Evolutionary conservation across 2,888 invertebrate genomes (phyloP).

Genomic region (Trichogramma dendrolimi): DNA sequence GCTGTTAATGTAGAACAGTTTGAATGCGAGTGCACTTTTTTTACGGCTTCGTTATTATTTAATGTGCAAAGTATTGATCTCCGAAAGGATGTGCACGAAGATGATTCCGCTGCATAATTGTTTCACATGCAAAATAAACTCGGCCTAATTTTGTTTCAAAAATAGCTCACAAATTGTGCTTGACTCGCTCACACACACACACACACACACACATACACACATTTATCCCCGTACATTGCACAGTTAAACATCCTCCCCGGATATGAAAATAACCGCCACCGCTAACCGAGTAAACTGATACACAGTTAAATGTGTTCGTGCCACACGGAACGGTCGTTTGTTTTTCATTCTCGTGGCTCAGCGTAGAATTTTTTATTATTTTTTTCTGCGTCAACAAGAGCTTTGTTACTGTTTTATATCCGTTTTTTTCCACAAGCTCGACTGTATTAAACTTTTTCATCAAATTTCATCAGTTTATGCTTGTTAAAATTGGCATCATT

Average conservation of each 20-base stretch:
- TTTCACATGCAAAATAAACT: constrained; percentile 8
- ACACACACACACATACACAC: background rate
- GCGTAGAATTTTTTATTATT: too few relatives aligned
- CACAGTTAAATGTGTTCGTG: too few relatives aligned
- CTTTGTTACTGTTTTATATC: too few relatives aligned
- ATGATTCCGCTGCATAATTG: constrained; percentile 1
- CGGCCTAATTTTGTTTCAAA: constrained; percentile 4
- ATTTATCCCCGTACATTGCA: too few relatives aligned
- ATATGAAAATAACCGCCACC: background rate
- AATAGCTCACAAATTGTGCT: background rate
- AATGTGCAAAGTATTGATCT: background rate
- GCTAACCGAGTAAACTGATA: too few relatives aligned
- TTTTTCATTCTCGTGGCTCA: too few relatives aligned
- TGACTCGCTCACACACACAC: background rate
- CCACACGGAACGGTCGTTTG: too few relatives aligned
- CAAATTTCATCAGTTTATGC: too few relatives aligned
- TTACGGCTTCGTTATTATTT: background rate
- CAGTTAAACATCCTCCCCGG: background rate
- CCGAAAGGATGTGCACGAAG: background rate
- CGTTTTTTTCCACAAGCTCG: too few relatives aligned
- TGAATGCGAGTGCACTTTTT: constrained; percentile 1
- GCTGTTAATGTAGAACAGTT: background rate
- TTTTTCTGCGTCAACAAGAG: too few relatives aligned
- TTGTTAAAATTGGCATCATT: too few relatives aligned
- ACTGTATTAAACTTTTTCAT: too few relatives aligned